phyloP scores from a whole-genome alignment of 2,888 invertebrate species.

The Drosophila merina region DNA sequence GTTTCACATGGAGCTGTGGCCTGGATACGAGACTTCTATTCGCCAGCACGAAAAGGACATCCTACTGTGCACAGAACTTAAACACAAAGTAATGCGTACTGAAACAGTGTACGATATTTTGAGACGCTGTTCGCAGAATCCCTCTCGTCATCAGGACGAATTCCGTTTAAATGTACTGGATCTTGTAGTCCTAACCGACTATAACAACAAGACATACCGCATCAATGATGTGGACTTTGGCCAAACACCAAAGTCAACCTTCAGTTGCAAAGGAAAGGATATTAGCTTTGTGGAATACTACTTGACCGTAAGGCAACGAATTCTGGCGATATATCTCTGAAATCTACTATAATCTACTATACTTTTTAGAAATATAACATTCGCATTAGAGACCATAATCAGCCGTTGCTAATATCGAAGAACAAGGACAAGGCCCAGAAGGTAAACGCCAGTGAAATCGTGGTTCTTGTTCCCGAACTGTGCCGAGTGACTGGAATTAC shows the following conservation, averaged over 20 bases:
- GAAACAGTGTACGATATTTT: conserved; percentile 88
- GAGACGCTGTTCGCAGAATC: conserved; percentile 84
- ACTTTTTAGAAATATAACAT: conserved; percentile 88
- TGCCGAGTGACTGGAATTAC: conserved; percentile 93
- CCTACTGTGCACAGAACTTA: conserved; percentile 91
- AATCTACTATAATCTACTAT: no score
- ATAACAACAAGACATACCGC: conserved; percentile 88
- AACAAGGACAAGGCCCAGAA: conserved; percentile 88
- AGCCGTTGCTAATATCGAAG: conserved; percentile 92
- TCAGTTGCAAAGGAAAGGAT: conserved; percentile 86
- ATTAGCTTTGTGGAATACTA: conserved; percentile 89
- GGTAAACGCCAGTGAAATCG: conserved; percentile 87
- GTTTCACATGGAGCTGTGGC: conserved; percentile 90
- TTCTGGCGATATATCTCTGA: no score
- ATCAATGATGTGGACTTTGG: conserved; percentile 90
- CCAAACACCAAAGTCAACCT: conserved; percentile 86
- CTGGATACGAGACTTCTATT: conserved; percentile 93
- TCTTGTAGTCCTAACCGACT: conserved; percentile 88
- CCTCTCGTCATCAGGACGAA: conserved; percentile 85
- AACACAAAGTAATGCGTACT: conserved; percentile 92
- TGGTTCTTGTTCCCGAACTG: conserved; percentile 92
- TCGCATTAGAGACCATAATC: conserved; percentile 86
- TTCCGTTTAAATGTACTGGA: conserved; percentile 85
- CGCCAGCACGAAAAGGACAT: conserved; percentile 91
- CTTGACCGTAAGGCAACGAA: conserved; percentile 83